Evolutionary conservation across 2,888 invertebrate genomes (phyloP), one percentile per base, ranked within the genome.

Genomic region (Tipula confusa): DNA sequence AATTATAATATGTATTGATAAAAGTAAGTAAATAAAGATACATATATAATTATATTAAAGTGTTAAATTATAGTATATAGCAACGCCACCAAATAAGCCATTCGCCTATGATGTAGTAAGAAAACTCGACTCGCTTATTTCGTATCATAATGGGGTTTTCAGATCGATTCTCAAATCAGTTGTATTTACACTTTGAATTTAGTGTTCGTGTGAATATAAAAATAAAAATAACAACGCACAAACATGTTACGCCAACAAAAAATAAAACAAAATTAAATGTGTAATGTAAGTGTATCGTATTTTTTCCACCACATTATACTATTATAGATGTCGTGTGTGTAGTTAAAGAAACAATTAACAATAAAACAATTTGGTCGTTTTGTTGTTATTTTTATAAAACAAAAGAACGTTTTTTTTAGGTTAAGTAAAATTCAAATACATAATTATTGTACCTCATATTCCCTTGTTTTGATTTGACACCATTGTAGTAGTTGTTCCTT

Each of bases 401-500:
- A 83, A 82, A 36, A 28, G 13, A 82, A 82, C 33, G 31, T 28
- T 64, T 64, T 43, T 43, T 64, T 9, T 64, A 64, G 64, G 64
- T 64, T 64, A 64, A 64, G 64, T 36, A 29, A 48, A 83, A 64
- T 48, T 64, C 29, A 64, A 64, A 28, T 29, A 7, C 11, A 36
- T 83, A 11, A 83, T 64, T 18, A 28, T 84, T 84, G 83, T 95
- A 98, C 98, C 95, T 97, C 95, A 92, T 98, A 98, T 92, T 96
- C 97, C 93, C 95, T 94, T 88, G 98, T 98, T 94, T 98, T 97
- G 92, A 95, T 95, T 91, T 96, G 96, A 92, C 97, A 97, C 98
- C 98, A 98, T 91, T 95, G 94, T 91, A 98, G 94, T 90, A 98
- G 93, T 91, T 97, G 94, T 90, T 98, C 97, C 94, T 98, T 98